Conservation (phyloP, 2,113 vertebrate species). For the Psittacus erithacus region DNA sequence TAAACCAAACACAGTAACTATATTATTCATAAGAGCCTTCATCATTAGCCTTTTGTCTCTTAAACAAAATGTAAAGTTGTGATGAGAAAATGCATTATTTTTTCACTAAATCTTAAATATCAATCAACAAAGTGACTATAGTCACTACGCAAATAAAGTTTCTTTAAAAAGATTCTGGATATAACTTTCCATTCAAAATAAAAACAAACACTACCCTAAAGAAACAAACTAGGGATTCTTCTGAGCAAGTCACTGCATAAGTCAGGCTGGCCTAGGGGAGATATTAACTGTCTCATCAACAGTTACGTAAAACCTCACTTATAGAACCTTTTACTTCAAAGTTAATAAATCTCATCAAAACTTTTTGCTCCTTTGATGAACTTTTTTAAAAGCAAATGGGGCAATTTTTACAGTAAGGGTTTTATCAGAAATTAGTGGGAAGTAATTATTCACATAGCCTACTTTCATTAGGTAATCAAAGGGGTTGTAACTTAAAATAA, state of each 20-base stretch:
- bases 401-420: background rate
- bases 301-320: background rate
- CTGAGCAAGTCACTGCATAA: background rate
- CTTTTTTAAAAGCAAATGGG: background rate
- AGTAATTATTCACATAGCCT: constrained; percentile 15
- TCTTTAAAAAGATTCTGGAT: background rate
- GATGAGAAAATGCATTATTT: background rate
- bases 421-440: constrained; percentile 6
- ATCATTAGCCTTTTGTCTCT: constrained; percentile 31
- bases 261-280: background rate
- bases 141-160: background rate
- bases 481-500: background rate
- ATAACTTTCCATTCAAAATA: background rate
- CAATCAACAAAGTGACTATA: background rate
- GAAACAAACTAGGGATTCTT: background rate
- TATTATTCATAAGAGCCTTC: constrained; percentile 3
- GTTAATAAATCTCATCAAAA: background rate
- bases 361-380: background rate
- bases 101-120: background rate
- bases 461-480: constrained; percentile 43
- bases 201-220: background rate
- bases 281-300: background rate
- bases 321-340: background rate
- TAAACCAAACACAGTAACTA: constrained; percentile 42
- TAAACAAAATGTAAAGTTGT: background rate